Percentiles rank a stretch among this genome's conserved stretches.
phyloP scores from a whole-genome alignment of 35 echinoderm and acorn worm genomes.

The Nesometra sesokonis region DNA sequence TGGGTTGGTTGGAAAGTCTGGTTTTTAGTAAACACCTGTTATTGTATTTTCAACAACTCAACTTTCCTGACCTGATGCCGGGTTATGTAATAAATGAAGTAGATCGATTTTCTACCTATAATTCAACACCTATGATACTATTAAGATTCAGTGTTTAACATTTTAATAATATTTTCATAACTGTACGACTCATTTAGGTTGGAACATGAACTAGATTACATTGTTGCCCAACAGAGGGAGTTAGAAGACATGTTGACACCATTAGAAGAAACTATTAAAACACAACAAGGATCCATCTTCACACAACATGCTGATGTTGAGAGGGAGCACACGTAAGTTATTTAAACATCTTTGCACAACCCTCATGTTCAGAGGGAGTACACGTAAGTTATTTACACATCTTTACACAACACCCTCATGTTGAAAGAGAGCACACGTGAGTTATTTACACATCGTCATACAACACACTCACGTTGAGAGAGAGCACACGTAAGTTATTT shows the following conservation, averaged over 20 bases:
- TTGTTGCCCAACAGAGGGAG: conserved; percentile 87
- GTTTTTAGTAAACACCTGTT: too few species aligned
- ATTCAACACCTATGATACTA: neutral
- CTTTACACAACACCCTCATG: too few species aligned
- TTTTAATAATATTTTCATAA: too few species aligned
- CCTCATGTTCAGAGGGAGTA: conserved; percentile 85
- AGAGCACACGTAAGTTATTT: conserved; percentile 77
- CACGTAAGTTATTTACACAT: conserved; percentile 48
- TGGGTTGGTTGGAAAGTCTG: too few species aligned
- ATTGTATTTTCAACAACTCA: too few species aligned
- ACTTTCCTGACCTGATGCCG: too few species aligned
- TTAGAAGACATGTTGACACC: conserved; percentile 88
- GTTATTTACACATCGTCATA: neutral
- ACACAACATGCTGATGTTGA: conserved; percentile 92
- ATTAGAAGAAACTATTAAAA: conserved; percentile 62
- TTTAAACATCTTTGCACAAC: neutral
- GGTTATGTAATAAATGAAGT: too few species aligned
- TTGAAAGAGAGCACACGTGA: conserved; percentile 94
- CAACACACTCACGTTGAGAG: conserved; percentile 87
- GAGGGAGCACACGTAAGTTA: conserved; percentile 86
- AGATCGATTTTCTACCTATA: too few species aligned
- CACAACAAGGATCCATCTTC: conserved; percentile 53
- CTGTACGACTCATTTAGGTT: conserved; percentile 51
- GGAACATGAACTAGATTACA: conserved; percentile 89
- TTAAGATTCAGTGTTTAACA: too few species aligned